phyloP scores from a whole-genome alignment of 2,888 invertebrate genomes.

The Serrognathus titanus region DNA sequence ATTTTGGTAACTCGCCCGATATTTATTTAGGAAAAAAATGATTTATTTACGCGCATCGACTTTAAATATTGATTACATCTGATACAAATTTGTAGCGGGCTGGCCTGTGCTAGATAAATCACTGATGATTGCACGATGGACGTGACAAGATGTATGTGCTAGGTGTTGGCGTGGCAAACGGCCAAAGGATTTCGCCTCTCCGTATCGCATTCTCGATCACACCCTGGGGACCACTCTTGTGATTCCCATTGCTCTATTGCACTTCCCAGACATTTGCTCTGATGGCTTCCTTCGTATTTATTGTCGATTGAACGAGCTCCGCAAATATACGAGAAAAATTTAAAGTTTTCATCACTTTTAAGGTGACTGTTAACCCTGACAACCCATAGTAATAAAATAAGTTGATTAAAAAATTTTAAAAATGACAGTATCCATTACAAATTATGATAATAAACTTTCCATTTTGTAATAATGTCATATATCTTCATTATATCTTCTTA shows the following conservation, averaged over 20 bases:
- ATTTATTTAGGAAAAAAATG: too few species aligned
- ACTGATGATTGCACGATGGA: background rate
- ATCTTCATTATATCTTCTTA: too few species aligned
- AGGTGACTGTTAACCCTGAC: background rate
- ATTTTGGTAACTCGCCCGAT: too few species aligned
- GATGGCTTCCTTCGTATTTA: slow-evolving; percentile 19
- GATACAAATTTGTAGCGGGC: too few species aligned
- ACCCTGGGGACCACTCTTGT: slow-evolving; percentile 28
- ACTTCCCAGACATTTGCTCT: slow-evolving; percentile 22
- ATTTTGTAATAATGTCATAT: too few species aligned
- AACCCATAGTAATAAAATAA: too few species aligned
- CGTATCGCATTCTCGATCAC: slow-evolving; percentile 25
- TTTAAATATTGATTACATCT: too few species aligned
- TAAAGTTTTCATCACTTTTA: background rate
- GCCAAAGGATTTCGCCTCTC: slow-evolving; percentile 28
- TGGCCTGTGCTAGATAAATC: background rate
- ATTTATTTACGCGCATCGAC: too few species aligned
- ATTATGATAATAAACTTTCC: too few species aligned
- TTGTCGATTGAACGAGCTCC: background rate
- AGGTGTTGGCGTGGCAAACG: slow-evolving; percentile 30
- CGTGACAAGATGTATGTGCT: slow-evolving; percentile 35
- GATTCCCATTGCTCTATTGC: slow-evolving; percentile 21
- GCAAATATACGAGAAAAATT: background rate
- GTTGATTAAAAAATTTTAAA: too few species aligned
- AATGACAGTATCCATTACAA: too few species aligned